Evolutionary conservation across 2,888 invertebrate species (phyloP), one percentile per base, ranked within the genome.

Genomic region (Perizoma flavofasciatum): DNA sequence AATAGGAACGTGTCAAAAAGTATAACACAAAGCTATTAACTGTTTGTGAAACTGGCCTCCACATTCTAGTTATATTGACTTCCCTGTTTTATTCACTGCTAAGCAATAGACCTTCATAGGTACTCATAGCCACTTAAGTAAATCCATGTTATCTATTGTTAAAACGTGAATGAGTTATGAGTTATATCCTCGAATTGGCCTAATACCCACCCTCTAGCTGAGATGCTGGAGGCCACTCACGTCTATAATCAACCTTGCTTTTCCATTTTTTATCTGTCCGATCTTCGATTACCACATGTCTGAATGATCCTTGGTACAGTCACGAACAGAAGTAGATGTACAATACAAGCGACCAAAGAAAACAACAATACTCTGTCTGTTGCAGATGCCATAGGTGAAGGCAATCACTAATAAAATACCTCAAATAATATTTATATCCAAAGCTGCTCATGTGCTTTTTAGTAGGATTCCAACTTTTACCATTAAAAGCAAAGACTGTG

Each of bases 221-320:
- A 52, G 56, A 57, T 41, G 64, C 61, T 57, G 49, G 61, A 49
- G 64, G 61, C 64, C 37, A 53, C 35, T 49, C 60, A 59, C 49
- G 58, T 59, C 67, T 69, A 69, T 69, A 69, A 69, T 69, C 69
- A 68, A 59, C 65, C 61, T 67, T 71, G 77, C 68, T 75, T 74
- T 78, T 75, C 71, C 71, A 71, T 75, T 77, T 78, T 80, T 81
- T 76, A 82, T 78, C 77, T 73, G 67, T 57, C 66, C 72, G 74
- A 83, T 82, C 82, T 78, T 72, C 71, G 78, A 83, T 82, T 80
- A 78, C 78, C 72, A 75, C 76, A 73, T 75, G 72, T 76, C 69
- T 69, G 70, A 68, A 65, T 71, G 74, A 78, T 79, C 79, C 76
- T 75, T 70, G 61, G 61, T 60, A 55, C 40, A 49, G 50, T 9